Evolutionary conservation across 1,140 invertebrate species (phyloP).

Genomic region (Zaprionus ghesquierei): DNA sequence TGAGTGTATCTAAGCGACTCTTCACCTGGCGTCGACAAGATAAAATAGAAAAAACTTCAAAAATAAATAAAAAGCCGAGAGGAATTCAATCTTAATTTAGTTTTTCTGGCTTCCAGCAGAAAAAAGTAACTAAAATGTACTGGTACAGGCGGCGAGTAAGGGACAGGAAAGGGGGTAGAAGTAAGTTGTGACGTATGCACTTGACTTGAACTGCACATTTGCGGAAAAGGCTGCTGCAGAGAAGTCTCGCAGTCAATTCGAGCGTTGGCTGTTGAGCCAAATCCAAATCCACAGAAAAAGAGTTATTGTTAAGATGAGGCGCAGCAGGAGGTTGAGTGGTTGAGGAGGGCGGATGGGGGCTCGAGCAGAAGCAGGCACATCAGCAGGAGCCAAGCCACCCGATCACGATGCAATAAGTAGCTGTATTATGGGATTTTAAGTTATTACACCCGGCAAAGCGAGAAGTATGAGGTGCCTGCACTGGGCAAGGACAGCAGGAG

Average conservation of each 20-base stretch:
- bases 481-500: neutral
- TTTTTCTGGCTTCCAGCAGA: neutral
- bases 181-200: slow-evolving; percentile 65
- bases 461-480: neutral
- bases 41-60: slow-evolving; percentile 43
- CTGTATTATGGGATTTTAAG: slow-evolving; percentile 79
- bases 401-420: slow-evolving; percentile 55
- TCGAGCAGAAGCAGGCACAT: neutral
- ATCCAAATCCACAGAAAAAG: slow-evolving; percentile 71
- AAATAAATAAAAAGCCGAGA: slow-evolving; percentile 25
- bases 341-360: neutral
- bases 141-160: slow-evolving; percentile 20
- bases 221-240: slow-evolving; percentile 32
- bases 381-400: neutral
- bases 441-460: slow-evolving; percentile 57
- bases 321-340: neutral
- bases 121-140: slow-evolving; percentile 37
- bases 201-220: slow-evolving; percentile 71
- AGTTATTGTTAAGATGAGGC: slow-evolving; percentile 59
- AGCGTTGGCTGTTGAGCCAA: too few species aligned
- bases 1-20: slow-evolving; percentile 54
- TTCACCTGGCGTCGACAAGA: slow-evolving; percentile 64
- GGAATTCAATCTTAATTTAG: slow-evolving; percentile 77
- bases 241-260: slow-evolving; percentile 53
- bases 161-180: slow-evolving; percentile 21